A percentile compares a stretch with the other conserved stretches of the same genome.
These are phyloP conservation scores for Conomelus anceps DNA, from an alignment of 2,888 invertebrate genomes.

Conservation along the genomic window DNA sequence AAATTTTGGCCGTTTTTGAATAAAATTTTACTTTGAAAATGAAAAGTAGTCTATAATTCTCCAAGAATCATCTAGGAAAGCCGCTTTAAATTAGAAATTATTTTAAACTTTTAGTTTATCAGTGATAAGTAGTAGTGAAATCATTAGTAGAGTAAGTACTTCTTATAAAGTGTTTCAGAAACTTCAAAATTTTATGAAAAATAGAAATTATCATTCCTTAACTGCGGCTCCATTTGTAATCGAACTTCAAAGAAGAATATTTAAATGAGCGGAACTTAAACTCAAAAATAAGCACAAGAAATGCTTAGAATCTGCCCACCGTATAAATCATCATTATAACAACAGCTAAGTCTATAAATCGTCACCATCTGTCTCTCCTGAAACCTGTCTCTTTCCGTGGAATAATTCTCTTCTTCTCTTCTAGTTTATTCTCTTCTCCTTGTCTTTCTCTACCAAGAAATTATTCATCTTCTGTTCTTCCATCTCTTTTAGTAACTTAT, in stretches of 20 bases:
- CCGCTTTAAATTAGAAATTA: no score
- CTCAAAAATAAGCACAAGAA: not conserved
- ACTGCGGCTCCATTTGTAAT: not conserved
- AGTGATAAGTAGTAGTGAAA: no score
- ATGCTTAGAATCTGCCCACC: not conserved
- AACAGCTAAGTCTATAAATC: slow-evolving; percentile 1
- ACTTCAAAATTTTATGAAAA: not conserved
- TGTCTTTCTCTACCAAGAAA: not conserved
- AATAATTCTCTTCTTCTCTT: not conserved
- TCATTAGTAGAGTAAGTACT: no score
- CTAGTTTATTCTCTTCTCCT: not conserved
- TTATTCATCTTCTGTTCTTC: not conserved
- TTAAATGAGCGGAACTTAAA: not conserved
- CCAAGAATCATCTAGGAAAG: no score
- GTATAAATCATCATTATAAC: slow-evolving; percentile 12
- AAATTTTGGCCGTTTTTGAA: no score
- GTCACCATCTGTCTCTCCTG: not conserved
- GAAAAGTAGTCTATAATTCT: no score
- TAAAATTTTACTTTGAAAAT: no score
- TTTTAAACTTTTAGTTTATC: no score
- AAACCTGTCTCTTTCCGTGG: not conserved
- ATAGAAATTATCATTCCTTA: not conserved
- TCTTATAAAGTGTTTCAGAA: not conserved
- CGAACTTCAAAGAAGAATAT: not conserved
- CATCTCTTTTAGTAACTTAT: not conserved